A percentile compares a stretch with the other conserved stretches of the same genome.
Conservation (phyloP, 2,888 invertebrate species). For the Ennomos quercinarius region DNA sequence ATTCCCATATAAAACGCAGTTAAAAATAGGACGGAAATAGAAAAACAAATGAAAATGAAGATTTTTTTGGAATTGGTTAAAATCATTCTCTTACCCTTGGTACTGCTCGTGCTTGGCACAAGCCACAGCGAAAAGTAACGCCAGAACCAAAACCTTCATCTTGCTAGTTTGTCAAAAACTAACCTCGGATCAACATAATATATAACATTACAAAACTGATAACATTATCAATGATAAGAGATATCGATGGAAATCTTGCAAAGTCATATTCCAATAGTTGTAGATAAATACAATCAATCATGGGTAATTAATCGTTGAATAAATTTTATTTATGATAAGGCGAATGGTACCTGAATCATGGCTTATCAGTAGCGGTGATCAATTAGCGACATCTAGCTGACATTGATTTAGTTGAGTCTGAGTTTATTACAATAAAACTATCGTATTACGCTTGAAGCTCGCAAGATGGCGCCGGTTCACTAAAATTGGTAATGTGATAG, state of each 20-base stretch:
- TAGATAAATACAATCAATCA: constrained; percentile 15
- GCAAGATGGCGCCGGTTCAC: too few relatives aligned
- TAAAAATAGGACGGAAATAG: background rate
- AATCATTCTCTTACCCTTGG: constrained; percentile 51
- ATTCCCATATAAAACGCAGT: too few relatives aligned
- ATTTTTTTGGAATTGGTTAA: background rate
- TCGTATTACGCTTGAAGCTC: too few relatives aligned
- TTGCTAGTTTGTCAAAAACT: constrained; percentile 24
- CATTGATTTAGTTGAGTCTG: too few relatives aligned
- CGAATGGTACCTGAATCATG: too few relatives aligned
- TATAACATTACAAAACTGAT: constrained; percentile 33
- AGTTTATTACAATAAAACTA: too few relatives aligned
- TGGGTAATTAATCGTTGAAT: background rate
- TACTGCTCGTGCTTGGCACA: constrained; percentile 70
- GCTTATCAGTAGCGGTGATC: too few relatives aligned
- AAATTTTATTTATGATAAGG: too few relatives aligned
- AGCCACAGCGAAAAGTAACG: constrained; percentile 55
- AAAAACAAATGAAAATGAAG: too few relatives aligned
- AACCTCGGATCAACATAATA: constrained; percentile 22
- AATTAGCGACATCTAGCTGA: too few relatives aligned
- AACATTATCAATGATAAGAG: constrained; percentile 27
- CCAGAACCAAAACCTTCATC: constrained; percentile 58
- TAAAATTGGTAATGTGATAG: too few relatives aligned
- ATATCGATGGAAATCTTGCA: constrained; percentile 10
- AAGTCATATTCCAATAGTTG: constrained; percentile 7